These are phyloP conservation scores for Mechanitis messenoides DNA, from an alignment of 2,888 invertebrate genomes.

Conservation along the genomic window DNA sequence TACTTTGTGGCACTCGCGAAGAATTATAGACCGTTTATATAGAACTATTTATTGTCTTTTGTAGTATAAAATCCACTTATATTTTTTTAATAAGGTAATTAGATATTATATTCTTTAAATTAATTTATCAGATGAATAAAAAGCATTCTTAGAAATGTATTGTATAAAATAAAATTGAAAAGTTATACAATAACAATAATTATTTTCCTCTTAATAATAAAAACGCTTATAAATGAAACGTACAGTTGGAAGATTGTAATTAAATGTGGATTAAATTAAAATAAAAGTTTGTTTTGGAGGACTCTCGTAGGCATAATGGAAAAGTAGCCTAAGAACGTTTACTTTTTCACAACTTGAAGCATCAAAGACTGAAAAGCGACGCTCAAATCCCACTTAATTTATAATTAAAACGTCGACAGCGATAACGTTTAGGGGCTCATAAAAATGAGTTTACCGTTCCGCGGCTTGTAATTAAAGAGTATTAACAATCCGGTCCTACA, in stretches of 20 bases:
- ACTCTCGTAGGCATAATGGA: slow-evolving; percentile 27
- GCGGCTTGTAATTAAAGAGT: slow-evolving; percentile 61
- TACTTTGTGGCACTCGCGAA: slow-evolving; percentile 18
- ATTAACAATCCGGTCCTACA: slow-evolving; percentile 68
- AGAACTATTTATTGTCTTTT: slow-evolving; percentile 19
- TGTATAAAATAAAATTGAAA: too few species aligned
- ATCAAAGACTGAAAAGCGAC: slow-evolving; percentile 32
- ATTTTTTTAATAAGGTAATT: background rate
- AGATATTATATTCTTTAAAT: too few species aligned
- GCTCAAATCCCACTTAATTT: slow-evolving; percentile 54
- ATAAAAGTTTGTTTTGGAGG: slow-evolving; percentile 19
- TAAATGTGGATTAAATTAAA: slow-evolving; percentile 27
- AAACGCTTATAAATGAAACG: slow-evolving; percentile 14
- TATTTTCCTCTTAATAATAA: background rate
- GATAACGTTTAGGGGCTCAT: slow-evolving; percentile 56
- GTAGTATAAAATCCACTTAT: slow-evolving; percentile 4
- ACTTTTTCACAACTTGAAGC: slow-evolving; percentile 30
- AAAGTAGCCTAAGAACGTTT: slow-evolving; percentile 31
- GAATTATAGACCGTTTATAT: slow-evolving; percentile 24
- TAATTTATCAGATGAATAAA: too few species aligned
- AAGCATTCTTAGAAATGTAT: too few species aligned
- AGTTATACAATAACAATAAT: background rate
- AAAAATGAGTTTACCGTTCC: slow-evolving; percentile 63
- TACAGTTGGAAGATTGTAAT: slow-evolving; percentile 26
- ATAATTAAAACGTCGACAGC: slow-evolving; percentile 61